Percentiles rank a stretch among this genome's conserved stretches.
Conservation (phyloP, 2,113 vertebrate genomes). For the Orthochromis malagaraziensis region DNA sequence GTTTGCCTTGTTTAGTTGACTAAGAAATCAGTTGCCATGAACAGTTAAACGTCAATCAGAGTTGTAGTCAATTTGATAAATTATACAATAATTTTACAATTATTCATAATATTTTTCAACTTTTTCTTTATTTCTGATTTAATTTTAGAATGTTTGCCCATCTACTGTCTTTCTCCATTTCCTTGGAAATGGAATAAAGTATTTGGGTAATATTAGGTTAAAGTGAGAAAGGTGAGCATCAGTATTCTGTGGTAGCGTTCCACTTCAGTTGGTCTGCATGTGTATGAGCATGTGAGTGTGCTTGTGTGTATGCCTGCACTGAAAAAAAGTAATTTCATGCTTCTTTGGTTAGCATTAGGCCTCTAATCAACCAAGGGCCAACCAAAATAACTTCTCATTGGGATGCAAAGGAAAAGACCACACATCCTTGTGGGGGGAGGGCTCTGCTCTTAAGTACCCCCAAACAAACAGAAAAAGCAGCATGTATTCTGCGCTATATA, state of each 20-base stretch:
- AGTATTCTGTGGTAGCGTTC: not conserved
- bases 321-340: conserved; percentile 30
- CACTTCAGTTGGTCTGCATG: not conserved
- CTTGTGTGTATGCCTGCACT: not conserved
- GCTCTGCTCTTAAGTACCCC: not conserved
- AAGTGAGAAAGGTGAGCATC: not conserved
- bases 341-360: conserved; percentile 29
- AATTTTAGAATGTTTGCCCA: not conserved
- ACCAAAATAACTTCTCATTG: not conserved
- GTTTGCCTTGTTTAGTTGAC: not conserved
- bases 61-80: not conserved
- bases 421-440: conserved; percentile 1
- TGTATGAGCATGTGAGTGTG: not conserved
- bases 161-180: not conserved
- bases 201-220: not conserved
- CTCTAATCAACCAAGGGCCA: conserved; percentile 8
- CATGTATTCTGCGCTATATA: not conserved
- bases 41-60: not conserved
- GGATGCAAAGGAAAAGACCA: conserved; percentile 1
- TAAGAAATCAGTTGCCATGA: not conserved
- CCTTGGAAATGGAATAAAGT: not conserved
- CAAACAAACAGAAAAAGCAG: not conserved
- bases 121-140: not conserved
- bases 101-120: not conserved
- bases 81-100: not conserved